phyloP scores from a whole-genome alignment of 2,797 vertebrate genomes.

The Brachyrhaphis roseni region DNA sequence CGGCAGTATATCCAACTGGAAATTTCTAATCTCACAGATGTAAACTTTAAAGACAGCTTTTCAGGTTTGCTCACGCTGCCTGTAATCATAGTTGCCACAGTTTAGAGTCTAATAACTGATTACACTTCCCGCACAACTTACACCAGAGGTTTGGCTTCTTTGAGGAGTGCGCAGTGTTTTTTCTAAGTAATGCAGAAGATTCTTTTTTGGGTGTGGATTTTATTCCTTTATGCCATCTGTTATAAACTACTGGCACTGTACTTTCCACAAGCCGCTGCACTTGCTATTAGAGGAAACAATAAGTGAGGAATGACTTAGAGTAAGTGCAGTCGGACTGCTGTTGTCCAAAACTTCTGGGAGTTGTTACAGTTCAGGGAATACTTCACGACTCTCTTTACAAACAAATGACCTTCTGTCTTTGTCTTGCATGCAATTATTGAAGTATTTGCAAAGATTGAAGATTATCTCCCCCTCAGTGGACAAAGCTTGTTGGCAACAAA shows the following conservation, averaged over 20 bases:
- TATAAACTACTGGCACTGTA: slow-evolving; percentile 4
- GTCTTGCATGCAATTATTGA: slow-evolving; percentile 78
- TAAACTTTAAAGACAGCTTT: slow-evolving; percentile 79
- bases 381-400: slow-evolving; percentile 77
- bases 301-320: slow-evolving; percentile 54
- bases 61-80: slow-evolving; percentile 64
- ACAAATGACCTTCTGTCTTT: slow-evolving; percentile 81
- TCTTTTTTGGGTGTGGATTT: slow-evolving; percentile 13
- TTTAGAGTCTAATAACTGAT: slow-evolving; percentile 55
- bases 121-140: slow-evolving; percentile 42
- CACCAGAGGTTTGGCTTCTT: slow-evolving; percentile 1
- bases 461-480: slow-evolving; percentile 83
- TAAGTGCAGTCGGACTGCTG: slow-evolving; percentile 59
- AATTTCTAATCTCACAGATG: slow-evolving; percentile 82
- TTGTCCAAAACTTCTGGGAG: slow-evolving; percentile 64
- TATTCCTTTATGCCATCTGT: slow-evolving; percentile 12
- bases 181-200: slow-evolving; percentile 10
- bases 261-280: slow-evolving; percentile 30
- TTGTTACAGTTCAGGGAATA: slow-evolving; percentile 66
- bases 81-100: slow-evolving; percentile 63
- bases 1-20: slow-evolving; percentile 71
- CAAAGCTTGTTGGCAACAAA: slow-evolving; percentile 78
- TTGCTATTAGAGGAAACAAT: slow-evolving; percentile 54
- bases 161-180: slow-evolving; percentile 3
- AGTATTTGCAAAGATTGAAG: slow-evolving; percentile 81